Evolutionary conservation across 2,888 invertebrate species (phyloP), one percentile per base, ranked within the genome.

Genomic region (Fragum whitleyi): DNA sequence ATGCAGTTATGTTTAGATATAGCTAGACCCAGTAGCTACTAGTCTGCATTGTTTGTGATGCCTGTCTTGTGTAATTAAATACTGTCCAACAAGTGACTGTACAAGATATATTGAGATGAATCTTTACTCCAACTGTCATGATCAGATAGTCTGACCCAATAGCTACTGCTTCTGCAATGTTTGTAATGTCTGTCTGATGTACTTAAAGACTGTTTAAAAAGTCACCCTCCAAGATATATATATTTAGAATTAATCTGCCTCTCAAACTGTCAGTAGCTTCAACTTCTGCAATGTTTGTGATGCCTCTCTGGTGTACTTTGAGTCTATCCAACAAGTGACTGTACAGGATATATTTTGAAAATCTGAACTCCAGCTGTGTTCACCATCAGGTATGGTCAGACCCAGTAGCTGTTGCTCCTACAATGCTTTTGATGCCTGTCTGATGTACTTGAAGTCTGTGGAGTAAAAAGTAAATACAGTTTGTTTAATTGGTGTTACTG

Each of bases 331-430:
- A n/a, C n/a, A n/a, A n/a, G n/a, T n/a, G n/a, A n/a, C n/a, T n/a
- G n/a, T n/a, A n/a, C n/a, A n/a, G n/a, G n/a, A n/a, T n/a, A n/a
- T n/a, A n/a, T n/a, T n/a, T n/a, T n/a, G n/a, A n/a, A n/a, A n/a
- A n/a, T n/a, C n/a, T n/a, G n/a, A n/a, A n/a, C n/a, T n/a, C n/a
- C n/a, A n/a, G n/a, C n/a, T n/a, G n/a, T n/a, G n/a, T n/a, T n/a
- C n/a, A n/a, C n/a, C n/a, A n/a, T n/a, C n/a, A n/a, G n/a, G 7
- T 19, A 16, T 21, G 29, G 36, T 74, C 70, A 82, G 21, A 82
- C 79, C 79, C 82, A 82, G 74, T 82, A 82, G 59, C 82, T 82
- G 61, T 57, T 82, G 23, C 82, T 82, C 65, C 82, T 75, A 65
- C 53, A 69, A 61, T 82, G 82, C 42, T 65, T 57, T 55, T 73